These are phyloP conservation scores for Galeopsomyia nigrocyanea DNA, from an alignment of 2,888 invertebrate species.

Conservation along the genomic window DNA sequence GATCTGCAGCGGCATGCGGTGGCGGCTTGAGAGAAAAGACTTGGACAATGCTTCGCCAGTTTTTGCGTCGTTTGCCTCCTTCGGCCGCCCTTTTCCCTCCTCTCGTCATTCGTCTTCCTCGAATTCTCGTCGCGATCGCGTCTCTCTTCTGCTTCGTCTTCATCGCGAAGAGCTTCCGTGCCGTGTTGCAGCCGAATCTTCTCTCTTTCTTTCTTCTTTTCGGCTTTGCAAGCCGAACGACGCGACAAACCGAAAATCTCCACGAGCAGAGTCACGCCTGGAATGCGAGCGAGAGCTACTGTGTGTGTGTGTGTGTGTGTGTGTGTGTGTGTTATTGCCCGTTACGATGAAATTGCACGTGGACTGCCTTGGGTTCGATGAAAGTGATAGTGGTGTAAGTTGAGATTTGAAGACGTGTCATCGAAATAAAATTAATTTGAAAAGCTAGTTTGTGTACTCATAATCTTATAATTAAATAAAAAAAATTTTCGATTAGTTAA, in stretches of 20 bases:
- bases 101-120: conserved; percentile 48
- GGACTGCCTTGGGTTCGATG: too few species aligned
- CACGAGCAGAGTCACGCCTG: background rate
- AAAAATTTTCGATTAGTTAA: too few species aligned
- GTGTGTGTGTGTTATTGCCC: background rate
- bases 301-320: background rate
- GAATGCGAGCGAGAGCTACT: conserved; percentile 4
- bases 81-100: conserved; percentile 50
- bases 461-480: too few species aligned
- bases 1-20: conserved; percentile 59
- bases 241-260: conserved; percentile 32
- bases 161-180: conserved; percentile 22
- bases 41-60: conserved; percentile 65
- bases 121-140: conserved; percentile 34
- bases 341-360: background rate
- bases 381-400: too few species aligned
- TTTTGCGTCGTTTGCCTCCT: conserved; percentile 66
- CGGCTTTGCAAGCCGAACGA: background rate
- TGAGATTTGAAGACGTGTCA: too few species aligned
- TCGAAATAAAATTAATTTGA: too few species aligned
- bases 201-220: conserved; percentile 12
- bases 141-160: conserved; percentile 34
- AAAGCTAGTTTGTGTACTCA: too few species aligned
- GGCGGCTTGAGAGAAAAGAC: conserved; percentile 8
- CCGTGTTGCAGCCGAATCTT: too few species aligned